Evolutionary conservation across 2,888 invertebrate genomes (phyloP).

Genomic region (Dermolepida albohirtum): DNA sequence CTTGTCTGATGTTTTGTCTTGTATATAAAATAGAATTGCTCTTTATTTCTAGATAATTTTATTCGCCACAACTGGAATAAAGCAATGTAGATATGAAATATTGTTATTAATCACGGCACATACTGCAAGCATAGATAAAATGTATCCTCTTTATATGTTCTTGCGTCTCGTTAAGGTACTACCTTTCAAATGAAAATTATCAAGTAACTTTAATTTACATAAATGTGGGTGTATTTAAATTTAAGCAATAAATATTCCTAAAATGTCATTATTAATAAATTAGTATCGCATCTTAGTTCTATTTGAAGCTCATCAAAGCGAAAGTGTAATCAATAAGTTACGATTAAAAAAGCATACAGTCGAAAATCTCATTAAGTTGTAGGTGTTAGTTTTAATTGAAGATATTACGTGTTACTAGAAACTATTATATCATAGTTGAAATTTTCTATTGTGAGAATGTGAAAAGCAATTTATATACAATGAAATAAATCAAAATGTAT

Average conservation of each 20-base stretch:
- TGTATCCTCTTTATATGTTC: neutral
- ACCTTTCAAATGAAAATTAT: slow-evolving; percentile 1
- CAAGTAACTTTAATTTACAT: neutral
- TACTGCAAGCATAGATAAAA: slow-evolving; percentile 1
- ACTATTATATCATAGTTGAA: too few relatives aligned
- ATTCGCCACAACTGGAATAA: neutral
- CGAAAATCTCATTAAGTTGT: slow-evolving; percentile 8
- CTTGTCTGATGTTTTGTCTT: neutral
- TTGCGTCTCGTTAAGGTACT: slow-evolving; percentile 4
- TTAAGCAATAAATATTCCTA: slow-evolving; percentile 25
- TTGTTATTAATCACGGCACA: slow-evolving; percentile 15
- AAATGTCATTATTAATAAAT: slow-evolving; percentile 31
- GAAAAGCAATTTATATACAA: too few relatives aligned
- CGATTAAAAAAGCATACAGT: slow-evolving; percentile 5
- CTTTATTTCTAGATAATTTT: neutral
- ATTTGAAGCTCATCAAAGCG: slow-evolving; percentile 12
- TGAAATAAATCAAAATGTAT: too few relatives aligned
- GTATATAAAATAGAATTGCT: slow-evolving; percentile 1
- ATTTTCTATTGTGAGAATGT: too few relatives aligned
- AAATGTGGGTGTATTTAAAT: slow-evolving; percentile 23
- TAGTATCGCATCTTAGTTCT: slow-evolving; percentile 13
- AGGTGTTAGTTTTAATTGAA: slow-evolving; percentile 21
- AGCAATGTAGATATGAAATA: slow-evolving; percentile 1
- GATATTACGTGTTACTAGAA: slow-evolving; percentile 10
- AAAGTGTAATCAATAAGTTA: slow-evolving; percentile 29